Conservation (phyloP, 2,888 invertebrate species). For the Drosophila hawaiiensis region DNA sequence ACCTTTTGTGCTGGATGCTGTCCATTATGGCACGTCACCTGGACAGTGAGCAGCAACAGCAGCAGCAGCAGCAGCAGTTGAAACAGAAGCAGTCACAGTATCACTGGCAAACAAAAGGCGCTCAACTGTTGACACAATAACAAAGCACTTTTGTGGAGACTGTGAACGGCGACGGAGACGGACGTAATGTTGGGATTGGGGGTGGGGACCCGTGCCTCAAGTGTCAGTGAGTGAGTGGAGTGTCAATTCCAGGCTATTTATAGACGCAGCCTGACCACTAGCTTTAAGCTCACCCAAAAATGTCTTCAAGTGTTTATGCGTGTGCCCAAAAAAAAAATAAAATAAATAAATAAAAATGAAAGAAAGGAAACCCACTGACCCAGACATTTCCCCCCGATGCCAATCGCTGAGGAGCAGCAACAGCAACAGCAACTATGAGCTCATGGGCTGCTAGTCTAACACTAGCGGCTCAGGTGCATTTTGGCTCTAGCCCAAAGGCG, state of each 20-base stretch:
- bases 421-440: slow-evolving; percentile 50
- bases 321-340: slow-evolving; percentile 17
- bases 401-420: slow-evolving; percentile 6
- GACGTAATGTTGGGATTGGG: not conserved
- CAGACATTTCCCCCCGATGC: slow-evolving; percentile 57
- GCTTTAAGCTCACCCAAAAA: slow-evolving; percentile 27
- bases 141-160: slow-evolving; percentile 43
- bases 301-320: slow-evolving; percentile 39
- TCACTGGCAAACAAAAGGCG: slow-evolving; percentile 59
- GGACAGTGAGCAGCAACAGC: slow-evolving; percentile 47
- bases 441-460: slow-evolving; percentile 45
- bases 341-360: not conserved
- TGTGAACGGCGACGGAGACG: not conserved
- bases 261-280: slow-evolving; percentile 24
- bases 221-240: slow-evolving; percentile 51
- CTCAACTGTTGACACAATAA: slow-evolving; percentile 70
- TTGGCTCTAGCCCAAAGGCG: slow-evolving; percentile 54
- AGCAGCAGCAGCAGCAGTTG: slow-evolving; percentile 2
- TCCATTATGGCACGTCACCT: slow-evolving; percentile 77
- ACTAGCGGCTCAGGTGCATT: slow-evolving; percentile 50
- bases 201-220: slow-evolving; percentile 32
- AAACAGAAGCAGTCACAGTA: slow-evolving; percentile 15
- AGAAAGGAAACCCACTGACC: slow-evolving; percentile 69
- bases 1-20: slow-evolving; percentile 67
- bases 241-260: slow-evolving; percentile 40